Percentiles rank a stretch among this genome's conserved stretches.
phyloP scores from a whole-genome alignment of 30 jellyfish, hydroid and myxozoan genomes.

The Clytia hemisphaerica region DNA sequence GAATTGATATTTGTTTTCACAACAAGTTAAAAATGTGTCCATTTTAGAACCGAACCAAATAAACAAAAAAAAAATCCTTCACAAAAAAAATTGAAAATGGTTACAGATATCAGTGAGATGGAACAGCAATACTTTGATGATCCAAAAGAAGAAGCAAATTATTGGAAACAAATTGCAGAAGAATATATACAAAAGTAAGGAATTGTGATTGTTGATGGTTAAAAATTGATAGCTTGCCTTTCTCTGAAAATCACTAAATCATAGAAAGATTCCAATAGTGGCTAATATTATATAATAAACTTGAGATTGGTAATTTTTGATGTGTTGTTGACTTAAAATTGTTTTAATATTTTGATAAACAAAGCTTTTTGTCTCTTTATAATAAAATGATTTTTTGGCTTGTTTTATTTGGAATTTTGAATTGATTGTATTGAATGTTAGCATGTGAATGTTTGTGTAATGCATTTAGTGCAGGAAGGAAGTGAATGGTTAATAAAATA shows the following conservation, averaged over 20 bases:
- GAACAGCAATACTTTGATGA: conserved; percentile 71
- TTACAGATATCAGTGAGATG: conserved; percentile 58
- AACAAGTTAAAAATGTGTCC: too few relatives aligned
- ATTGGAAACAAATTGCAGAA: conserved; percentile 96
- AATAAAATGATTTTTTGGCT: too few relatives aligned
- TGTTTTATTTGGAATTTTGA: too few relatives aligned
- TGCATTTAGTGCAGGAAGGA: too few relatives aligned
- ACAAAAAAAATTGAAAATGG: too few relatives aligned
- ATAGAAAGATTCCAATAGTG: neutral
- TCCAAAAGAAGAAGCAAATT: conserved; percentile 90
- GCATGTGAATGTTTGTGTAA: too few relatives aligned
- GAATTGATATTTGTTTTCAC: too few relatives aligned
- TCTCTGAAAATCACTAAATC: neutral
- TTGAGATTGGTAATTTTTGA: neutral
- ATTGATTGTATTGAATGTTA: too few relatives aligned
- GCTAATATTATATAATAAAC: neutral
- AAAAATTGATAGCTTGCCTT: neutral
- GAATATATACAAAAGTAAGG: conserved; percentile 81
- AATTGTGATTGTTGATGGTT: neutral
- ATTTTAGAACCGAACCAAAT: too few relatives aligned
- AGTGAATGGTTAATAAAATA: too few relatives aligned
- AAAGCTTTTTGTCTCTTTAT: too few relatives aligned
- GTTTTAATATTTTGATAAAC: neutral
- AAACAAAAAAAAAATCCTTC: too few relatives aligned
- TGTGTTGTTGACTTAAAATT: neutral